Evolutionary conservation across 2,113 vertebrate species (phyloP).

Genomic region (Corapipo altera): DNA sequence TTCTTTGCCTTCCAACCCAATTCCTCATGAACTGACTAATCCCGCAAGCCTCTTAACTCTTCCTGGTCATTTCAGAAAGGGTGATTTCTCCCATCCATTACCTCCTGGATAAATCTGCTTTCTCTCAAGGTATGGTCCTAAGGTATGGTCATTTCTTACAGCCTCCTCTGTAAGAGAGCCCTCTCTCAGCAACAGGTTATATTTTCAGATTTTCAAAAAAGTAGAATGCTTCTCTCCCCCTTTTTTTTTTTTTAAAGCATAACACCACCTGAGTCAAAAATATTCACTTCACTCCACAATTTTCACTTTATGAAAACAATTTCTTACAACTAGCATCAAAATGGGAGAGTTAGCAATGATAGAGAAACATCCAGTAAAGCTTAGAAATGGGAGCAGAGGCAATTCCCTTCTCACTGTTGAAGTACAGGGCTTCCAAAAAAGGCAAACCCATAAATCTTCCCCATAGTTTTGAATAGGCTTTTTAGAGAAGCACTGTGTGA

Average conservation of each 20-base stretch:
- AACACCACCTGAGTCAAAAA: background rate
- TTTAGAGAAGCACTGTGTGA: fast-evolving
- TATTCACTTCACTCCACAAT: background rate
- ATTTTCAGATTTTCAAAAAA: background rate
- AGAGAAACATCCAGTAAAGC: background rate
- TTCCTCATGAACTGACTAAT: background rate
- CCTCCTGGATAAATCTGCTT: background rate
- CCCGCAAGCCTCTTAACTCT: background rate
- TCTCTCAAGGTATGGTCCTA: background rate
- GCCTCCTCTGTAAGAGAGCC: background rate
- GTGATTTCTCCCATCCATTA: background rate
- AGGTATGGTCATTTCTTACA: background rate
- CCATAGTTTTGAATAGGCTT: background rate
- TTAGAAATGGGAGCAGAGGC: background rate
- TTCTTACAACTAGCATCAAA: background rate
- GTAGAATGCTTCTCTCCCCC: background rate
- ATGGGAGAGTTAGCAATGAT: background rate
- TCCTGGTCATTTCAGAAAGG: background rate
- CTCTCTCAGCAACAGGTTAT: background rate
- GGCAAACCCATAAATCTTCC: background rate
- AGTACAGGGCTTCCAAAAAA: background rate
- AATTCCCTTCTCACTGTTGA: background rate
- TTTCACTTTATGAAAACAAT: background rate
- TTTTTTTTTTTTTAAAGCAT: background rate
- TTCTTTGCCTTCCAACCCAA: background rate